A percentile compares a stretch with the other conserved stretches of the same genome.
These are phyloP conservation scores for Falco cherrug DNA, from an alignment of 2,797 vertebrate genomes.

Conservation along the genomic window DNA sequence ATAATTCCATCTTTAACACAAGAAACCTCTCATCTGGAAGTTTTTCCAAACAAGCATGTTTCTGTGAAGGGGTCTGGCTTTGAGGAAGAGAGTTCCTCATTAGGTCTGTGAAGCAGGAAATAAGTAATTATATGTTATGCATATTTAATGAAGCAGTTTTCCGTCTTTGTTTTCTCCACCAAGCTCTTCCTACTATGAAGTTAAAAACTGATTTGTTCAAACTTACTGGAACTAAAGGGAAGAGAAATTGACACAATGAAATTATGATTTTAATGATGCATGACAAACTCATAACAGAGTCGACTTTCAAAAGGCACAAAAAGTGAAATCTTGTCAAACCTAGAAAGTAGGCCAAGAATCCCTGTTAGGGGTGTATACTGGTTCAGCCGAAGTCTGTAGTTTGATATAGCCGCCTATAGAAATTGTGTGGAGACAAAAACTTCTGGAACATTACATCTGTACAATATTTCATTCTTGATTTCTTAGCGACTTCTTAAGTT, in stretches of 20 bases:
- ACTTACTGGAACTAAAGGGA: background rate
- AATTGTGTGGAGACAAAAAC: background rate
- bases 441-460: background rate
- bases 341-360: background rate
- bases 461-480: background rate
- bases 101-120: background rate
- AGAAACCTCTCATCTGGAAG: background rate
- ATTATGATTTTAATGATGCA: background rate
- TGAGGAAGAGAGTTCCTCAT: background rate
- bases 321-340: background rate
- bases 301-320: background rate
- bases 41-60: background rate
- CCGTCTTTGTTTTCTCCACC: background rate
- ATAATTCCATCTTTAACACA: background rate
- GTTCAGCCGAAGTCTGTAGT: background rate
- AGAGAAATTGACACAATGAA: background rate
- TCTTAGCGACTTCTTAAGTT: background rate
- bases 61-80: background rate
- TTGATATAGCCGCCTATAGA: background rate
- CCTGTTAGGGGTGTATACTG: background rate
- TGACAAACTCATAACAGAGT: background rate
- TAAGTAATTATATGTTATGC: background rate
- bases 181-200: background rate
- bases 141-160: background rate
- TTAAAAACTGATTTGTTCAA: background rate